phyloP scores from a whole-genome alignment of 2,113 vertebrate genomes.

The Pseudorhombus dupliciocellatus region DNA sequence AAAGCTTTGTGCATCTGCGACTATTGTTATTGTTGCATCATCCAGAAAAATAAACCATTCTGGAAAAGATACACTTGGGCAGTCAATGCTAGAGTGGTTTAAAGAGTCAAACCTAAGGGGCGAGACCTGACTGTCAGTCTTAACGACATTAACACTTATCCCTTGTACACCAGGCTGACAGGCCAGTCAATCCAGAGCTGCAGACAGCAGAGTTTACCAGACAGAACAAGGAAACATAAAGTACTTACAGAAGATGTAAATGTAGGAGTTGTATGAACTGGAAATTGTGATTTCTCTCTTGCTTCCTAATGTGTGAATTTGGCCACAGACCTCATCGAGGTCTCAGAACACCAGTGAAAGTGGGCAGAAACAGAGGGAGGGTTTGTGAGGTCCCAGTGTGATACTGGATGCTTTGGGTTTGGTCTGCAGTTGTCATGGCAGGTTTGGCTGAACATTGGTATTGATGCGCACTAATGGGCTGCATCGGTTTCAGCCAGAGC shows the following conservation, averaged over 20 bases:
- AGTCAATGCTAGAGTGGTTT: not conserved
- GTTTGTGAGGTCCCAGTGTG: constrained; percentile 49
- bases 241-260: no score
- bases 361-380: constrained; percentile 19
- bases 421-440: constrained; percentile 69
- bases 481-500: constrained; percentile 35
- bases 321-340: constrained; percentile 36
- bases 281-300: not conserved
- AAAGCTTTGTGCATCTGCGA: not conserved
- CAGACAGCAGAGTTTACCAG: not conserved
- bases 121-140: constrained; percentile 20
- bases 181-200: not conserved
- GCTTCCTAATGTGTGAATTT: constrained; percentile 47
- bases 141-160: not conserved
- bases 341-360: constrained; percentile 35
- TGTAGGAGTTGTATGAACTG: no score
- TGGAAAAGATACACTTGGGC: constrained; percentile 7
- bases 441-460: constrained; percentile 59
- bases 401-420: constrained; percentile 53
- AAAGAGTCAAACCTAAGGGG: constrained; percentile 7
- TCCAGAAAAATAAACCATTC: constrained; percentile 8
- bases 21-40: not conserved
- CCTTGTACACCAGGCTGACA: not conserved
- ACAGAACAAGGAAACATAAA: no score
- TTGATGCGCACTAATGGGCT: constrained; percentile 66